Conservation (phyloP, 2,888 invertebrate species). For the Reticulitermes lucifugus region DNA sequence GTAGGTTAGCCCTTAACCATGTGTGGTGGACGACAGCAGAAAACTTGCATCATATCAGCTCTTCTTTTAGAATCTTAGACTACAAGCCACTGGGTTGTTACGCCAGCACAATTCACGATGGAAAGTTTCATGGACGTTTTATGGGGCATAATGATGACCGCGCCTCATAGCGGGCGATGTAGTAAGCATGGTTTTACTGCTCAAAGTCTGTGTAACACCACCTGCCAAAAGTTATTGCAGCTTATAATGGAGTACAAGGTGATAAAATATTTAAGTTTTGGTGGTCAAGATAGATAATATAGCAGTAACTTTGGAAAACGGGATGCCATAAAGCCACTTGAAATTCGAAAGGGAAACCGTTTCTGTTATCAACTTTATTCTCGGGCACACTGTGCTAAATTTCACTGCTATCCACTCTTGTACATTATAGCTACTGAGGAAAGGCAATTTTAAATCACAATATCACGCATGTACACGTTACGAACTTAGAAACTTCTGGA, state of each 20-base stretch:
- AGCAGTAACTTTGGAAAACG: not conserved
- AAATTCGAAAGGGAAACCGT: too few relatives aligned
- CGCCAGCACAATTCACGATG: not conserved
- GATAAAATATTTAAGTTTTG: not conserved
- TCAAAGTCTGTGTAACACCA: not conserved
- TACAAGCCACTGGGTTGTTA: not conserved
- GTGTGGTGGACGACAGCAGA: too few relatives aligned
- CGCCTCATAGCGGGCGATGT: not conserved
- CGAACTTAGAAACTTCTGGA: too few relatives aligned
- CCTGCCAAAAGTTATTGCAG: not conserved
- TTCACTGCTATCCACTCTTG: too few relatives aligned
- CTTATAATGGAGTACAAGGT: not conserved
- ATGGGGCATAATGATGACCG: not conserved
- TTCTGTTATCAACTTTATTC: not conserved
- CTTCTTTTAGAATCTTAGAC: not conserved
- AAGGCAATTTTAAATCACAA: too few relatives aligned
- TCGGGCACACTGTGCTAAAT: not conserved
- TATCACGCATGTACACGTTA: too few relatives aligned
- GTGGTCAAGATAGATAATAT: not conserved
- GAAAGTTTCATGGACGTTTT: not conserved
- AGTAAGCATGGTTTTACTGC: conserved; percentile 8
- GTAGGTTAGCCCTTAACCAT: too few relatives aligned
- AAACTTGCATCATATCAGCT: not conserved
- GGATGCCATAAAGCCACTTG: too few relatives aligned
- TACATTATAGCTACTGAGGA: too few relatives aligned